phyloP scores from a whole-genome alignment of 2,888 invertebrate species.

The Agonopterix alstromeriana region DNA sequence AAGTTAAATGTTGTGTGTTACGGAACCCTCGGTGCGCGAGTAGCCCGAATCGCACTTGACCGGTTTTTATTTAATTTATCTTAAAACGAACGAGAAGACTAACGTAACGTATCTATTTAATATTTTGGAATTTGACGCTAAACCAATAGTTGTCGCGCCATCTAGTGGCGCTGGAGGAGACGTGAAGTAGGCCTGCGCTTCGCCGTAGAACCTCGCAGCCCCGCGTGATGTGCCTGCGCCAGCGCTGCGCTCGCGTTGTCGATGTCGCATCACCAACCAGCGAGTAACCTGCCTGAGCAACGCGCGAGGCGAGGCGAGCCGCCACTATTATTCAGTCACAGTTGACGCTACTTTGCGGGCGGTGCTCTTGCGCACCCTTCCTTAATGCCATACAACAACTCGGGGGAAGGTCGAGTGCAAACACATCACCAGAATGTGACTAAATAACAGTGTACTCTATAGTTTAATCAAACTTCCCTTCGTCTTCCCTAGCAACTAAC shows the following conservation, averaged over 20 bases:
- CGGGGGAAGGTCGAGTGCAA: constrained; percentile 50
- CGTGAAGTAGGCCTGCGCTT: constrained; percentile 10
- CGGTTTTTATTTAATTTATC: no score
- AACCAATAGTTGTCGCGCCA: constrained; percentile 18
- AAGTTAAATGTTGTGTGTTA: no score
- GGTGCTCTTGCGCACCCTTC: constrained; percentile 45
- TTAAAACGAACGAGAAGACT: no score
- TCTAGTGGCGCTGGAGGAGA: constrained; percentile 19
- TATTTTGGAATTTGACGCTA: no score
- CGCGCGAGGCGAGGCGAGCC: constrained; percentile 36
- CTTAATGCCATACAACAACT: constrained; percentile 38
- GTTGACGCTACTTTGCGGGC: constrained; percentile 43
- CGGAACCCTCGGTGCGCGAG: no score
- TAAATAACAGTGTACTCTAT: constrained; percentile 48
- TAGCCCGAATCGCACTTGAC: no score
- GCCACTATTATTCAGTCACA: constrained; percentile 40
- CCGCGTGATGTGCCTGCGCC: constrained; percentile 12
- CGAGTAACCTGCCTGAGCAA: constrained; percentile 40
- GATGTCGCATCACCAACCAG: constrained; percentile 35
- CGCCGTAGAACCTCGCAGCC: constrained; percentile 17
- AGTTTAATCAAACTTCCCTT: constrained; percentile 47
- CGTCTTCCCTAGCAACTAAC: constrained; percentile 51
- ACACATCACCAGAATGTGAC: constrained; percentile 69
- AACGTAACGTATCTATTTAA: no score
- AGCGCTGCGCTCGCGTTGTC: constrained; percentile 17